A percentile compares a stretch with the other conserved stretches of the same genome.
Conservation (phyloP, 2,888 invertebrate species). For the Drosophila mulleri region DNA sequence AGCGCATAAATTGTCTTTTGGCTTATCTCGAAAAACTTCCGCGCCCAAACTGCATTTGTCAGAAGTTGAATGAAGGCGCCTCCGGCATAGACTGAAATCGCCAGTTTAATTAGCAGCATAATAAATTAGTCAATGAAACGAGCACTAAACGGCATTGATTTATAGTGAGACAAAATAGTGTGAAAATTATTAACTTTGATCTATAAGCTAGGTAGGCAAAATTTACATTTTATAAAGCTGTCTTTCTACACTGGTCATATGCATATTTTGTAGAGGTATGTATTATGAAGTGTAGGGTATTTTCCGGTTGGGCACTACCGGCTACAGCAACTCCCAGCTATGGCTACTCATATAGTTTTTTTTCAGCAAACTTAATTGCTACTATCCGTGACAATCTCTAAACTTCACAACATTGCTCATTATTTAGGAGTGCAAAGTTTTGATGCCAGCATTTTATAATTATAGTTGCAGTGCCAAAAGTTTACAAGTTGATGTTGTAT, state of each 20-base stretch:
- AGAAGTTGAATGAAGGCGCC: slow-evolving; percentile 32
- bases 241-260: no score
- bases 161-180: no score
- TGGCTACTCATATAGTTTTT: background rate
- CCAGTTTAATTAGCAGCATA: slow-evolving; percentile 38
- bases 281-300: no score
- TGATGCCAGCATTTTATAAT: slow-evolving; percentile 51
- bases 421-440: slow-evolving; percentile 38
- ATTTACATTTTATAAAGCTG: no score
- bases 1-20: slow-evolving; percentile 57
- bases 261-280: no score
- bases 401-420: background rate
- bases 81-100: background rate
- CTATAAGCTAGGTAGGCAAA: no score
- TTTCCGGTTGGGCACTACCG: no score
- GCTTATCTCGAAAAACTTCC: slow-evolving; percentile 45
- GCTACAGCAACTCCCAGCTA: no score
- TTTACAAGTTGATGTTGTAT: slow-evolving; percentile 25
- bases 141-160: background rate
- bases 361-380: slow-evolving; percentile 11
- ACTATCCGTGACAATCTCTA: background rate
- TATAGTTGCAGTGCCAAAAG: slow-evolving; percentile 61
- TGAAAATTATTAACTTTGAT: no score
- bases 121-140: slow-evolving; percentile 25
- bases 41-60: slow-evolving; percentile 55